Conservation (phyloP, 2,888 invertebrate species). For the Hedya salicella region DNA sequence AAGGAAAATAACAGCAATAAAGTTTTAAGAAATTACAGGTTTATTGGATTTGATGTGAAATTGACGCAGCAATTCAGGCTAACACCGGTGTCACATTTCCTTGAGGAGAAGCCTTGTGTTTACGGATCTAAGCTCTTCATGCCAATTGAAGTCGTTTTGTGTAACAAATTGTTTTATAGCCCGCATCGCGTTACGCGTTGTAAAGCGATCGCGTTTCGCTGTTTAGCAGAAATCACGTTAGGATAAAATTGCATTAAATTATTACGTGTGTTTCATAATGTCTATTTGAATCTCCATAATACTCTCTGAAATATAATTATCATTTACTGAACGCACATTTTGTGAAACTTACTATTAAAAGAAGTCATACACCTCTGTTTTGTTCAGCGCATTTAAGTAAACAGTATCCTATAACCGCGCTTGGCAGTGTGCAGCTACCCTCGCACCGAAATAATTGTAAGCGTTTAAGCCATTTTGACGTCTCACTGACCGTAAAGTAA, state of each 20-base stretch:
- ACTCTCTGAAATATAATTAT: too few relatives aligned
- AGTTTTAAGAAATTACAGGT: background rate
- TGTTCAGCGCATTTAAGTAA: too few relatives aligned
- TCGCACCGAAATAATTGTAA: too few relatives aligned
- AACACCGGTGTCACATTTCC: slow-evolving; percentile 33
- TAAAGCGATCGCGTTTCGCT: background rate
- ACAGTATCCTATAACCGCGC: too few relatives aligned
- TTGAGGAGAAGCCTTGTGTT: slow-evolving; percentile 45
- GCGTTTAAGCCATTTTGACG: too few relatives aligned
- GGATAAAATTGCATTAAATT: background rate
- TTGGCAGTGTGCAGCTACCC: too few relatives aligned
- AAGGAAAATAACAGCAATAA: background rate
- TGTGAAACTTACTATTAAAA: too few relatives aligned
- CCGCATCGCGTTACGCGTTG: slow-evolving; percentile 52
- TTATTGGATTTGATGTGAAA: slow-evolving; percentile 6
- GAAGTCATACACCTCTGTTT: too few relatives aligned
- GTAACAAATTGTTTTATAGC: slow-evolving; percentile 54
- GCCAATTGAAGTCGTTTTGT: slow-evolving; percentile 58
- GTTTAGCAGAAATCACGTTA: background rate
- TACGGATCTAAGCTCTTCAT: slow-evolving; percentile 59
- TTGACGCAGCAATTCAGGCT: slow-evolving; percentile 22
- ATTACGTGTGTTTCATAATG: background rate
- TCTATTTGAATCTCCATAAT: too few relatives aligned
- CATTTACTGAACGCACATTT: too few relatives aligned
- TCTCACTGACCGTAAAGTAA: too few relatives aligned